These are phyloP conservation scores for Spea bombifrons DNA, from an alignment of 2,113 vertebrate species.

Conservation along the genomic window DNA sequence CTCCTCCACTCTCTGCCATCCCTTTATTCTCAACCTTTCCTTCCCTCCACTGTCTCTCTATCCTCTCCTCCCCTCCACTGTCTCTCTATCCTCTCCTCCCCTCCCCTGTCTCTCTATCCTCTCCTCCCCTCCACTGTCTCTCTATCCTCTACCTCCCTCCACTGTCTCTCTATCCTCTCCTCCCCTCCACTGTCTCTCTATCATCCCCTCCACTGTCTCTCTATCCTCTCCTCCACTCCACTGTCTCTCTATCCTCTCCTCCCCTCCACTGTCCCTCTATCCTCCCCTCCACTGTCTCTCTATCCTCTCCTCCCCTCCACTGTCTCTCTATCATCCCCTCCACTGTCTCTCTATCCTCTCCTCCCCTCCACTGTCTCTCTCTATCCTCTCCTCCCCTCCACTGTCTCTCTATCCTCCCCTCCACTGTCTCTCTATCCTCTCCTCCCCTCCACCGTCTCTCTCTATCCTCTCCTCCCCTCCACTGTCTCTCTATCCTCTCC, in stretches of 20 bases:
- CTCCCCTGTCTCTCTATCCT: not conserved
- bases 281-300: not conserved
- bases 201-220: not conserved
- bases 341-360: not conserved
- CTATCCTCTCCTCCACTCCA: not conserved
- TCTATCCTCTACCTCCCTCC: not conserved
- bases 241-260: not conserved
- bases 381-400: not conserved
- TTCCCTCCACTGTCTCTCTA: not conserved
- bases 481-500: not conserved
- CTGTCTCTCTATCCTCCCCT: not conserved
- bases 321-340: not conserved
- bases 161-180: not conserved
- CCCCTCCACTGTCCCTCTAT: not conserved
- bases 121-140: not conserved
- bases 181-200: not conserved
- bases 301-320: not conserved
- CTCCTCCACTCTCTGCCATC: not conserved
- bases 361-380: not conserved
- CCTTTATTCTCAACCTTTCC: not conserved
- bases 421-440: not conserved
- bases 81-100: not conserved
- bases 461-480: not conserved
- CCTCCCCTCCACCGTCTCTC: not conserved
- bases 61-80: not conserved